A percentile compares a stretch with the other conserved stretches of the same genome.
Evolutionary conservation across 2,113 vertebrate species (phyloP).

Genomic region (Ptyas mucosa): DNA sequence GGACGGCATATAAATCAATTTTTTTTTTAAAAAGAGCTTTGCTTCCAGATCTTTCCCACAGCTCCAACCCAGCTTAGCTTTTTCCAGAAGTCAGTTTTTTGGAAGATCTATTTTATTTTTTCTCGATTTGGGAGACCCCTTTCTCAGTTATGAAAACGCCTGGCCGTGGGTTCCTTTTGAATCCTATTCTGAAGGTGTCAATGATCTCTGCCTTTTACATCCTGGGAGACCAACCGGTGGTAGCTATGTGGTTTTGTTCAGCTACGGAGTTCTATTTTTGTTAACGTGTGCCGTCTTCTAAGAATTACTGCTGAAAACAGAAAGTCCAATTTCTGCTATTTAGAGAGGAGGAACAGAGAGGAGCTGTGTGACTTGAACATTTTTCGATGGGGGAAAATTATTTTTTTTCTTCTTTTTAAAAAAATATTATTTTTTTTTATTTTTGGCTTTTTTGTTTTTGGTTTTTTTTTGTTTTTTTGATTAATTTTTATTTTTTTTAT

Average conservation of each 20-base stretch:
- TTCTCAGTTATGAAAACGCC: neutral
- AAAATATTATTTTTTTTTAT: no score
- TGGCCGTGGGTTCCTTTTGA: neutral
- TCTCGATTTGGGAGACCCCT: neutral
- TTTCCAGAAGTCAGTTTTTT: neutral
- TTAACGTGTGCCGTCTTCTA: neutral
- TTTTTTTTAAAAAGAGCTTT: no score
- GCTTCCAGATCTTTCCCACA: neutral
- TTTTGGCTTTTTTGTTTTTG: no score
- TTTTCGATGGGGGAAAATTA: neutral
- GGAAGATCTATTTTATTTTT: neutral
- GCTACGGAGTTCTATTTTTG: neutral
- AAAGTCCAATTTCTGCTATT: neutral
- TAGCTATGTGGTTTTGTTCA: neutral
- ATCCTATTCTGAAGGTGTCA: neutral
- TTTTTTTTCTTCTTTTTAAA: no score
- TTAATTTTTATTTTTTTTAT: no score
- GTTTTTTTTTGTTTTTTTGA: no score
- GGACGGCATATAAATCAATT: no score
- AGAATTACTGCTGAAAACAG: neutral
- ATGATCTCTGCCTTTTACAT: neutral
- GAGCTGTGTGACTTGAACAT: neutral
- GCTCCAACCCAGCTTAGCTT: neutral
- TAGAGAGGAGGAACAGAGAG: neutral
- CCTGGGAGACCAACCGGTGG: neutral